Evolutionary conservation across 2,888 invertebrate species (phyloP).

Genomic region (Heliconius cydno): DNA sequence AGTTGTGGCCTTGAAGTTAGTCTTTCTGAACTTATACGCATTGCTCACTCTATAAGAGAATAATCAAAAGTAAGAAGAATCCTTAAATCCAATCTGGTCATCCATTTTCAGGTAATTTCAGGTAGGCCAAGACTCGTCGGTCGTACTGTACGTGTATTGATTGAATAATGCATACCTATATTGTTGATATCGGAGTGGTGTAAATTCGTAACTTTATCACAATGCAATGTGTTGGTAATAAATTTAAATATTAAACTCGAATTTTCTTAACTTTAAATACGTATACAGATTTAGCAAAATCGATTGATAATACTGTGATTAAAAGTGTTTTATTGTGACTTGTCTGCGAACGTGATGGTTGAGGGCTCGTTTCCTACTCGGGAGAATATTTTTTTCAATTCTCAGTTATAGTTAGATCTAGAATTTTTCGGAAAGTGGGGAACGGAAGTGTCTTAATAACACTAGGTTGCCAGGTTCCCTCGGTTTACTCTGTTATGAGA

Average conservation of each 20-base stretch:
- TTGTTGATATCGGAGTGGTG: slow-evolving; percentile 48
- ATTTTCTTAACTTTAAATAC: slow-evolving; percentile 37
- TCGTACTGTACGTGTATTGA: slow-evolving; percentile 29
- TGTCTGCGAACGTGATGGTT: too few relatives aligned
- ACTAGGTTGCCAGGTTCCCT: too few relatives aligned
- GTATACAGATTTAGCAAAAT: not conserved
- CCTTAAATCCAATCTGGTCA: too few relatives aligned
- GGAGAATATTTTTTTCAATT: too few relatives aligned
- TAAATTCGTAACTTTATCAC: slow-evolving; percentile 55
- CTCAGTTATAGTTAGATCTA: too few relatives aligned
- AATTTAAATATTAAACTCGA: slow-evolving; percentile 62
- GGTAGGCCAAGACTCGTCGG: not conserved
- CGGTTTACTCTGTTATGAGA: too few relatives aligned
- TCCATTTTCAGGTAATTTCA: not conserved
- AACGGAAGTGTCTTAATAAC: too few relatives aligned
- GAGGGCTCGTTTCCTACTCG: too few relatives aligned
- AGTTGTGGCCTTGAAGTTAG: not conserved
- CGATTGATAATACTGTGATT: not conserved
- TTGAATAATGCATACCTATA: slow-evolving; percentile 46
- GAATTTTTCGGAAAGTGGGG: too few relatives aligned
- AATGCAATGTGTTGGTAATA: slow-evolving; percentile 58
- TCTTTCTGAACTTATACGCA: not conserved
- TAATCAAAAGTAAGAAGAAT: not conserved
- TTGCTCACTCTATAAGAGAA: not conserved
- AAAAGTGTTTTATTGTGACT: not conserved